Evolutionary conservation across 1,140 invertebrate genomes (phyloP), one percentile per base, ranked within the genome.

Genomic region (Pogonus chalceus): DNA sequence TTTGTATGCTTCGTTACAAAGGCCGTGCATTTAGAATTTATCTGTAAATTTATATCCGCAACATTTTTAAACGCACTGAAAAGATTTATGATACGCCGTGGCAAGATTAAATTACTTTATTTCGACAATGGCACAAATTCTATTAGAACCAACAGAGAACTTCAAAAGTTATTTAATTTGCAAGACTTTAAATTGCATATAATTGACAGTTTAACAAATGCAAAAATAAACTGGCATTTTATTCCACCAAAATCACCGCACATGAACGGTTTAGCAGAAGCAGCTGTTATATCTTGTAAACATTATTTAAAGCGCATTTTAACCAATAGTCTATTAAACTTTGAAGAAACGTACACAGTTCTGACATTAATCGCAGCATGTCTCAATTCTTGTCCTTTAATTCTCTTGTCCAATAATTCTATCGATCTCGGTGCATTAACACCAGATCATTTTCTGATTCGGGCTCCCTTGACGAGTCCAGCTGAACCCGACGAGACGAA

Each of bases 51-150:
- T n/a, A n/a, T n/a, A n/a, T n/a, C n/a, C n/a, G n/a, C n/a, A n/a
- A n/a, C 20, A 18, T 49, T 10, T 56, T 70, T 16, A 20, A 39
- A 39, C 23, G 24, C 51, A 7, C 43, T 56, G 2, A 16, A 20
- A 4, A 4, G 54, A 21, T 56, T 53, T 23, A 53, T 56, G 20
- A 18, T 51, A 14, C 16, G 54, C 2, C 7, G 54, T 14, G 26
- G 50, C 20, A 55, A 37, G 16, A 21, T 26, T n/a, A 16, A 7
- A 18, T 48, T 55, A 59, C 10, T 59, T 7, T 62, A 60, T 35
- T 61, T 60, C 53, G 60, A 74, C 52, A 65, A 65, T 49, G 72
- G 68, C 0, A 67, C 63, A 1, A 74, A 72, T 55, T 74, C 68
- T 52, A 58, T 68, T 24, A 61, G 9, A 59, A 61, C 20, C n/a